Evolutionary conservation across 1,140 invertebrate species (phyloP).

Genomic region (Contarinia nasturtii): DNA sequence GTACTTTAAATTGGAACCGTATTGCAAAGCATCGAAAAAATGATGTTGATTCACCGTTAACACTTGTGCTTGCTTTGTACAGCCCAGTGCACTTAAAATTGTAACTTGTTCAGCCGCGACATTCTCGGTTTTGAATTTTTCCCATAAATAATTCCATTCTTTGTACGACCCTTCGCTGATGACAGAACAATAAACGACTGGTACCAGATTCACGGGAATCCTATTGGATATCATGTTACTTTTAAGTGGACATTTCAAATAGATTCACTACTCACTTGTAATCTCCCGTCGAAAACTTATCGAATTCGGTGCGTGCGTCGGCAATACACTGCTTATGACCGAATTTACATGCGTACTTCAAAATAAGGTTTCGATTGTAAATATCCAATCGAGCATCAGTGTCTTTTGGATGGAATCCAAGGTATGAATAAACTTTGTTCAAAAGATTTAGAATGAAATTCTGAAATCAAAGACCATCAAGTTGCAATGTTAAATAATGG

Average conservation of each 20-base stretch:
- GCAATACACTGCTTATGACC: slow-evolving; percentile 25
- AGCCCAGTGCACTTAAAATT: slow-evolving; percentile 35
- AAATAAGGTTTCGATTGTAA: slow-evolving; percentile 21
- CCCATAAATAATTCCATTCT: slow-evolving; percentile 31
- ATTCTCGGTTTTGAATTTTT: slow-evolving; percentile 24
- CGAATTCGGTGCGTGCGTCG: slow-evolving; percentile 15
- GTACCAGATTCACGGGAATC: slow-evolving; percentile 31
- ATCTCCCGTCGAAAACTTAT: slow-evolving; percentile 3
- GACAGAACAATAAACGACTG: slow-evolving; percentile 35
- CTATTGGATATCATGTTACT: slow-evolving; percentile 14
- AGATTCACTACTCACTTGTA: neutral
- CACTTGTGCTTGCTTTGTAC: slow-evolving; percentile 26
- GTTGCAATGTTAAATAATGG: slow-evolving; percentile 5
- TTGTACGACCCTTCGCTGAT: slow-evolving; percentile 24
- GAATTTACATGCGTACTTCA: slow-evolving; percentile 30
- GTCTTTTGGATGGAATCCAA: slow-evolving; percentile 12
- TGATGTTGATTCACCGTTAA: slow-evolving; percentile 17
- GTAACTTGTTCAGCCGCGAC: slow-evolving; percentile 32
- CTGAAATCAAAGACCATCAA: neutral
- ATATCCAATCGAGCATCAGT: slow-evolving; percentile 16
- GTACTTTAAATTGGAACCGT: neutral
- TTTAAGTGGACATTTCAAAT: neutral
- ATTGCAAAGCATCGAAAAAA: neutral
- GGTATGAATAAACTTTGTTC: slow-evolving; percentile 8
- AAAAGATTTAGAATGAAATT: slow-evolving; percentile 10